Conservation (phyloP, 2,797 vertebrate genomes). For the Hapalemur alaotrensis region DNA sequence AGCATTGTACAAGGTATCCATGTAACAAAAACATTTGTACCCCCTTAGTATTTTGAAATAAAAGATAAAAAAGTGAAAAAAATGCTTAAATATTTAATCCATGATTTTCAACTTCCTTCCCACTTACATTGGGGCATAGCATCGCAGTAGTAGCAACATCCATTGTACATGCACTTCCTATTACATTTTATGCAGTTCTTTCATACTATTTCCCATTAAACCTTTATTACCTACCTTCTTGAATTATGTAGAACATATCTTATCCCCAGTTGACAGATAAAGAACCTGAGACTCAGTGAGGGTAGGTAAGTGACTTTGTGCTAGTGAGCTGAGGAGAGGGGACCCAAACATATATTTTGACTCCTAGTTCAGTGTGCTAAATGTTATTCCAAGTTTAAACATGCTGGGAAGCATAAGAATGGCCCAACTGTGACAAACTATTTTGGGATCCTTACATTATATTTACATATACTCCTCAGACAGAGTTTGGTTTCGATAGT, state of each 20-base stretch:
- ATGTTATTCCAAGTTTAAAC: slow-evolving; percentile 30
- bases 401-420: background rate
- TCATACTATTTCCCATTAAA: background rate
- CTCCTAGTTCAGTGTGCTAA: background rate
- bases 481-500: background rate
- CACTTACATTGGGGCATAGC: background rate
- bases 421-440: background rate
- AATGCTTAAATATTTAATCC: slow-evolving; percentile 23
- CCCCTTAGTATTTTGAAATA: no score
- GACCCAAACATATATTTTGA: background rate
- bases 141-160: background rate
- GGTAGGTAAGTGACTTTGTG: slow-evolving; percentile 1
- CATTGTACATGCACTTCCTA: background rate
- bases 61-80: background rate
- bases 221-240: background rate
- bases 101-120: background rate
- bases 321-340: background rate
- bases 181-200: background rate
- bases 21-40: no score
- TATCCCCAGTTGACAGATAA: background rate
- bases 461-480: background rate
- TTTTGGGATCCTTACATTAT: slow-evolving; percentile 1
- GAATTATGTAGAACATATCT: background rate
- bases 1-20: no score
- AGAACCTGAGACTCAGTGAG: slow-evolving; percentile 2